Base-by-base conservation (phyloP, 2,888 invertebrate genomes). In the Parascotia fuliginaria region DNA sequence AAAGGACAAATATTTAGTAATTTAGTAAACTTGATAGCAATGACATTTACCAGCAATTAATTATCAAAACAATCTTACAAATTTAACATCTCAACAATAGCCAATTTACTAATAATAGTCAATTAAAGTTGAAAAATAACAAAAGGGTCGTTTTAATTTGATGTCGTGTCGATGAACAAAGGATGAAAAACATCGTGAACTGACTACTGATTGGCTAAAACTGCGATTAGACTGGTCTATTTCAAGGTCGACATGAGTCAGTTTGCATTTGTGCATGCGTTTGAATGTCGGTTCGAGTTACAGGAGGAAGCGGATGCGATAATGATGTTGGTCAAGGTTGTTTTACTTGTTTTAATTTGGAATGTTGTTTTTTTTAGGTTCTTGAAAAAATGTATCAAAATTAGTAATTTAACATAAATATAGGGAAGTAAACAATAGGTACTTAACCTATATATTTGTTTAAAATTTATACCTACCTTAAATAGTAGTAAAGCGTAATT, bases 151-250 rank as follows among this genome's bases (percentile, higher is more conserved):
- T 75, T 77, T 77, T 70, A 53, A 73, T 80, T 74, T 1, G 5
- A 73, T 81, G 70, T 79, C 82, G 73, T 79, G 75, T 76, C 57
- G 73, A 69, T 76, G 73, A 82, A 87, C 88, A 88, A 89, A 88
- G 85, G 83, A 81, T 78, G 70, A 75, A 73, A 65, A 70, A 60
- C 51, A 48, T 68, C 82, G 81, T 81, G 87, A 67, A 69, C 70
- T 29, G 88, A 77, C 77, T 89, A 81, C 83, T 86, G 91, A 91
- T 90, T 89, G 89, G 91, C 73, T 89, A 85, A 88, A 88, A 87
- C 79, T 81, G 64, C 84, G 87, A 89, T 87, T 88, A 85, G 87
- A 87, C 83, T 82, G 81, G 82, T 83, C 86, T 83, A 81, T 85
- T 82, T 75, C 85, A 91, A 91, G 90, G 90, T 85, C 85, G 75